Conservation (phyloP, 1,140 invertebrate genomes). For the Notospermus geniculatus region DNA sequence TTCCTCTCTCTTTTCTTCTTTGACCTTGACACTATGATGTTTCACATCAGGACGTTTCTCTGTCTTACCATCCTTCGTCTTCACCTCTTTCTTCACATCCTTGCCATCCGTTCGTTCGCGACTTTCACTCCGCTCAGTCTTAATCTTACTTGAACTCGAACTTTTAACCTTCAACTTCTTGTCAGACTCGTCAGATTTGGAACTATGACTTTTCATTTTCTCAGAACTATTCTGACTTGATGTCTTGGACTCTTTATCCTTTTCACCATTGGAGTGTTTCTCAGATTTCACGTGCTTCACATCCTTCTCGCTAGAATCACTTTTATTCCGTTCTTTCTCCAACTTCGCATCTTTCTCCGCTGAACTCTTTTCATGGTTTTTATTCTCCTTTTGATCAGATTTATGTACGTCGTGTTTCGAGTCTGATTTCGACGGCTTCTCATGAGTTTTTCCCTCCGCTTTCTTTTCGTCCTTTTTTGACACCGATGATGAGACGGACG, state of each 20-base stretch:
- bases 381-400: constrained; percentile 22
- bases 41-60: constrained; percentile 10
- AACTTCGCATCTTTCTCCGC: constrained; percentile 19
- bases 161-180: constrained; percentile 4
- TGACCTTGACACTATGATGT: constrained; percentile 15
- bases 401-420: constrained; percentile 3
- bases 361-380: constrained; percentile 22
- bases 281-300: constrained; percentile 6
- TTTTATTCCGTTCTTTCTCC: constrained; percentile 26
- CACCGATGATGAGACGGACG: not conserved
- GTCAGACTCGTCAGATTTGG: not conserved
- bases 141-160: not conserved
- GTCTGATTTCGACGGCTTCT: constrained; percentile 8
- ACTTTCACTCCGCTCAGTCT: not conserved
- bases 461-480: not conserved
- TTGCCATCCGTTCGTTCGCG: not conserved
- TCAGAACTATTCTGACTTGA: not conserved
- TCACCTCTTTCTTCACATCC: not conserved
- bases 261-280: not conserved
- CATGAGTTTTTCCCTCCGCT: not conserved
- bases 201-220: not conserved
- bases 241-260: constrained; percentile 7
- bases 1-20: constrained; percentile 25
- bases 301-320: constrained; percentile 19
- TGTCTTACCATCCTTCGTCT: constrained; percentile 8